Evolutionary conservation across 1,140 invertebrate genomes (phyloP), one percentile per base, ranked within the genome.

Genomic region (Halictus rubicundus): DNA sequence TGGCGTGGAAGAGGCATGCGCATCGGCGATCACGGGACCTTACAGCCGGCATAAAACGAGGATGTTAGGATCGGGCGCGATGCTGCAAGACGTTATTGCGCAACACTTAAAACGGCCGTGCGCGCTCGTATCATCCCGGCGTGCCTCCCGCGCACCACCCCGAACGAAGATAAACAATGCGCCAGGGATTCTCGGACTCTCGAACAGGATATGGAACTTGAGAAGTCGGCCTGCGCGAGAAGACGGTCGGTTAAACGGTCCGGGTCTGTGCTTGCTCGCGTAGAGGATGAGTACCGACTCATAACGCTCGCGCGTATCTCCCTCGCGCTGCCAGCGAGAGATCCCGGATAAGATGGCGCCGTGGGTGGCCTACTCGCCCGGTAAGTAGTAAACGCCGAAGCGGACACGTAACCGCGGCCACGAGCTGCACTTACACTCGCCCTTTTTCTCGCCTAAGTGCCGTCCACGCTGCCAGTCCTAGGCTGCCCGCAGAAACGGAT

Each of bases 121-220:
- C 64, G 70, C 64, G 70, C 75, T 52, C 79, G 70, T 85, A 85
- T 82, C 79, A 84, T 75, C 68, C 78, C 82, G 77, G 42, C 77
- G 82, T 68, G 42, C 68, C 81, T 66, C 60, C 69, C 59, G 78
- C 82, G 52, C 57, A 37, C 46, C 76, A 69, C 72, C 60, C 27
- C 37, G 23, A 78, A 78, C 68, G 49, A 84, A 81, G 83, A 88
- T 80, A 88, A 88, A 89, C 87, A 89, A 89, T 89, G 73, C 83
- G 59, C 80, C 78, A 83, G 82, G 76, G 80, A 78, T 87, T 76
- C 86, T 84, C 86, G 74, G 84, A 71, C 66, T 74, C 79, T 80
- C 81, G 82, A 91, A 89, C 91, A 91, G 92, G 92, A 92, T 91
- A 89, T 91, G 92, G 89, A 92, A 92, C 89, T 89, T 87, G 91